Percentiles rank a stretch among this genome's conserved stretches.
Conservation (phyloP, 2,888 invertebrate genomes). For the Callinectes sapidus region DNA sequence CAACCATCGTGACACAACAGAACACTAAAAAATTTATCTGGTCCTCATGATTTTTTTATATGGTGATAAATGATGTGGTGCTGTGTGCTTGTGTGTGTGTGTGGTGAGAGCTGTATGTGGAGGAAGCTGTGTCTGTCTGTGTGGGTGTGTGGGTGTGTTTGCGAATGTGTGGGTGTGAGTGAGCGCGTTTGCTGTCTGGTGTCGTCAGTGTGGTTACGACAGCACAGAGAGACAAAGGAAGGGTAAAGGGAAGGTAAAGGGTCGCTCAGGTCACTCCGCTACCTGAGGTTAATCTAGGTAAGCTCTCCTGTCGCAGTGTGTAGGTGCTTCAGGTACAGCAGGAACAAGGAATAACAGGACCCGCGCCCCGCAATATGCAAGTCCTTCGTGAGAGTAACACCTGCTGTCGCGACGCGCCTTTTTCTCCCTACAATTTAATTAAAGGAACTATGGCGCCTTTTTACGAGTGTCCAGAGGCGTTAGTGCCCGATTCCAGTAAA, state of each 20-base stretch:
- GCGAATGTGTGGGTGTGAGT: background rate
- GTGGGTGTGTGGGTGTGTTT: background rate
- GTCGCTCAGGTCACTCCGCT: slow-evolving; percentile 31
- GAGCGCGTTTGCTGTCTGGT: background rate
- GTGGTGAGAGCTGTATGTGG: too few species aligned
- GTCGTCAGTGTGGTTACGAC: background rate
- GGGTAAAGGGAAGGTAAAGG: slow-evolving; percentile 31
- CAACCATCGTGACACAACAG: background rate
- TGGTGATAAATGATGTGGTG: background rate
- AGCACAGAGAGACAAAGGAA: slow-evolving; percentile 16
- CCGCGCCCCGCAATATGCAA: background rate
- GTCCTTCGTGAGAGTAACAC: slow-evolving; percentile 3
- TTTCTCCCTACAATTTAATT: slow-evolving; percentile 22
- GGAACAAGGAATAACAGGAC: slow-evolving; percentile 5
- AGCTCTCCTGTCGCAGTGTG: background rate
- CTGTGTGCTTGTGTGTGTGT: background rate
- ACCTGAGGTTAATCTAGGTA: slow-evolving; percentile 28
- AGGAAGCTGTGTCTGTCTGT: background rate
- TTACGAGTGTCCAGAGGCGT: background rate
- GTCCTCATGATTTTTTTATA: background rate
- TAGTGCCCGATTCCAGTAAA: background rate
- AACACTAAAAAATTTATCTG: background rate
- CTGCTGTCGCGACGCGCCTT: background rate
- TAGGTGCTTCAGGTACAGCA: background rate
- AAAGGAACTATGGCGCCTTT: background rate